Evolutionary conservation across 2,797 vertebrate species (phyloP), one percentile per base, ranked within the genome.

Genomic region (Mionectes olivaceus): DNA sequence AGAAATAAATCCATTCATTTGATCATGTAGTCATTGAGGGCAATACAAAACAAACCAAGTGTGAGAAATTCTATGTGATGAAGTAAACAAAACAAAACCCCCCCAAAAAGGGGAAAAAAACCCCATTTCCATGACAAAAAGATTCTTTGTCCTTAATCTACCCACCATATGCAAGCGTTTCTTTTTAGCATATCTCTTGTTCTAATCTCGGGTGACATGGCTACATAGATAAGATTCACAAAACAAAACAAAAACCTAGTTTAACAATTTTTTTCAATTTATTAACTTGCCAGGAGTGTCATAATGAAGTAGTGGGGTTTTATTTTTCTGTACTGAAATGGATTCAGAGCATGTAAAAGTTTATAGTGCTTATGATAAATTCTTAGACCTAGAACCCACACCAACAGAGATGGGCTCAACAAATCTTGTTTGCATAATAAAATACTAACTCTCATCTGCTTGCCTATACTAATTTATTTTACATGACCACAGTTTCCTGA

Each of bases 41-140:
- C 97, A 97, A 99, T 99, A 99, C 98, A 98, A 98, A 99, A 99
- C 98, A 99, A 99, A 98, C 99, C 98, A 99, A 99, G 98, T 99
- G 99, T 99, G 98, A 98, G 98, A 99, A 98, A 99, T 99, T 99
- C 98, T 99, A 98, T 98, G 99, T 99, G 98, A 98, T 98, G 98
- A 98, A 98, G 98, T 98, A 99, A 99, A 99, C 98, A 99, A 99
- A 98, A 98, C 97, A 97, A 97, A 98, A 89, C 91, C 91, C 95
- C 96, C 96, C 94, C 81, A 83, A 92, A 96, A 93, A 84, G 28
- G 41, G 10, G 0, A 9, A 81, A 97, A 97, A 98, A 98, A 98
- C 39, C 30, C n/a, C 97, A 99, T 99, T 99, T 99, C 98, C 99
- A 99, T 99, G 97, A 99, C 99, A 99, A 99, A 99, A 99, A 98